phyloP scores from a whole-genome alignment of 30 jellyfish, hydroid and myxozoan species.

The Hydractinia symbiolongicarpus region DNA sequence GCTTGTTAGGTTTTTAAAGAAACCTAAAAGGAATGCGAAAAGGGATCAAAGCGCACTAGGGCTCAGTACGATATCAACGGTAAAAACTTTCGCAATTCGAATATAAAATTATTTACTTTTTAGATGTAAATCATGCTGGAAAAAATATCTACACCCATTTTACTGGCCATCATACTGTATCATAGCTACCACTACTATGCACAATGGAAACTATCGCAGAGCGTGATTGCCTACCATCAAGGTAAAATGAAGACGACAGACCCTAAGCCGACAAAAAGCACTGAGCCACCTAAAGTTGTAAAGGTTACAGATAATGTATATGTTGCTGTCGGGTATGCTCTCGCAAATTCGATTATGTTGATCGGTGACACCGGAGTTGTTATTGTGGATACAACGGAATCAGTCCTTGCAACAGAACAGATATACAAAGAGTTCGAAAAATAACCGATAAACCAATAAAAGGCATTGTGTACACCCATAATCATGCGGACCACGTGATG shows the following conservation, averaged over 20 bases:
- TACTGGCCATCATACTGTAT: conserved; percentile 10
- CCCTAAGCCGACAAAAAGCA: background rate
- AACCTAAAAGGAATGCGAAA: too few relatives aligned
- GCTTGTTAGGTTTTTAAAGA: too few relatives aligned
- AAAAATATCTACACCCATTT: conserved; percentile 17
- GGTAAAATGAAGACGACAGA: background rate
- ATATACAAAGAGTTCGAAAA: conserved; percentile 10
- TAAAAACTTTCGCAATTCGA: too few relatives aligned
- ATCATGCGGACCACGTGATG: conserved; percentile 18
- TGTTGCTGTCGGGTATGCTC: conserved; percentile 2
- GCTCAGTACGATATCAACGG: too few relatives aligned
- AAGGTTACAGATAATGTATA: background rate
- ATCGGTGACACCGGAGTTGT: conserved; percentile 21
- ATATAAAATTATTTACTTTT: too few relatives aligned
- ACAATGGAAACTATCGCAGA: background rate
- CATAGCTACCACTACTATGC: conserved; percentile 19
- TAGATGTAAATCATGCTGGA: background rate
- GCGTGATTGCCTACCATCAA: background rate
- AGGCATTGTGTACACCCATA: conserved; percentile 18
- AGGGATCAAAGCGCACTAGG: too few relatives aligned
- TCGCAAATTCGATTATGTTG: conserved; percentile 17
- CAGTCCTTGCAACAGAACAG: background rate
- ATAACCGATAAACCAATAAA: conserved; percentile 19
- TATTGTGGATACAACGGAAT: conserved; percentile 16
- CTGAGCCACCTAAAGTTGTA: conserved; percentile 10